Evolutionary conservation across 2,113 vertebrate species (phyloP).

Genomic region (Aplodontia rufa): DNA sequence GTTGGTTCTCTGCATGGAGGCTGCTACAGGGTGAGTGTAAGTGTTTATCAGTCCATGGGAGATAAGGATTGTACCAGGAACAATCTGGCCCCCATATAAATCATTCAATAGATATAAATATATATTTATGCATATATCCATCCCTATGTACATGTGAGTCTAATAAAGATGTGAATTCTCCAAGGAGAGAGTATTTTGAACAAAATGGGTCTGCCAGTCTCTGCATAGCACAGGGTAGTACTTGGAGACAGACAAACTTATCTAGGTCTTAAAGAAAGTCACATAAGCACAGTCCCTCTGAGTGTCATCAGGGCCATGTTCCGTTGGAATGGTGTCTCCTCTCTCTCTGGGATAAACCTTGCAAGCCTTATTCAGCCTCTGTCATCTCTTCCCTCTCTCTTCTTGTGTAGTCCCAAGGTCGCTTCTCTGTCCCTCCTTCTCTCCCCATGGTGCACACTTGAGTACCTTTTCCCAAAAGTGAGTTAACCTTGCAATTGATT

Average conservation of each 20-base stretch:
- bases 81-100: not conserved
- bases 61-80: not conserved
- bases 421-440: not conserved
- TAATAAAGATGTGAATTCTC: not conserved
- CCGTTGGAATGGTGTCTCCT: not conserved
- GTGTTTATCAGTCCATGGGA: not conserved
- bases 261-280: not conserved
- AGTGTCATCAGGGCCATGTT: accelerated
- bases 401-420: not conserved
- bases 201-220: not conserved
- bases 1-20: not conserved
- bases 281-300: accelerated
- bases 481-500: not conserved
- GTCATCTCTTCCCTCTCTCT: not conserved
- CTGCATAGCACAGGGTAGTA: not conserved
- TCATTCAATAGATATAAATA: not conserved
- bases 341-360: not conserved
- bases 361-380: not conserved
- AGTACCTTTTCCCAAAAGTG: not conserved
- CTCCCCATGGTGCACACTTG: not conserved
- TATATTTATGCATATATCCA: not conserved
- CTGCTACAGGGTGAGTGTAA: accelerated
- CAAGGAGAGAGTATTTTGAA: not conserved
- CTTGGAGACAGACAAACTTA: not conserved
- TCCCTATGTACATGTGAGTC: not conserved